Evolutionary conservation across 1,140 invertebrate genomes (phyloP), one percentile per base, ranked within the genome.

Genomic region (Orius laevigatus): DNA sequence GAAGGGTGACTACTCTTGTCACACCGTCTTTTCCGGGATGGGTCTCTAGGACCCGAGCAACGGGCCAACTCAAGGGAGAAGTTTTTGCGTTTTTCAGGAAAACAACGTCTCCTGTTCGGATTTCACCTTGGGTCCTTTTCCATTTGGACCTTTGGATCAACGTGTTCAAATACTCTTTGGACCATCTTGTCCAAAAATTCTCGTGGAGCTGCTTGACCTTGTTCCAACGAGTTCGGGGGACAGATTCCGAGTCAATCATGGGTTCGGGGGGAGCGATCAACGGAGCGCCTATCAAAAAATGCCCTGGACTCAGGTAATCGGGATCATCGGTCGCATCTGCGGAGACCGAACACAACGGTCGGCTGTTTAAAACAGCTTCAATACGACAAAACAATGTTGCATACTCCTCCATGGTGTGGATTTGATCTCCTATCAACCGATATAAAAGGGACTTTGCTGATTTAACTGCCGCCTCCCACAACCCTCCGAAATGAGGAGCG

Each of bases 401-500:
- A 2, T 57, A 25, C 34, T 59, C 56, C 44, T 58, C 59, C 12
- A 49, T 51, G 0, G 55, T 55, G 34, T 59, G 43, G 3, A 49
- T 32, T 34, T 31, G 46, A 20, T 39, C 33, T 14, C 56, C 58
- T 40, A 61, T 6, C 20, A 58, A 53, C 4, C 56, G 50, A 6
- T 50, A 42, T 19, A 66, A 49, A 46, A 61, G 58, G 50, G 55
- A 56, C 46, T 64, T 62, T 2, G 56, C 52, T 2, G 53, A 58
- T 41, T 61, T 57, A 6, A 65, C 56, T 16, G 52, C 49, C 47
- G 52, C 40, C 54, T 66, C 63, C 62, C 62, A 65, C 4, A 59
- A 20, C 14, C 63, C 63, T 15, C 62, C 62, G 15, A 59, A 52
- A 44, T 63, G 54, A 2, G 62, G 58, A 14, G 53, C 56, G 33